Evolutionary conservation across 2,113 vertebrate species (phyloP).

Genomic region (Salvelinus fontinalis): DNA sequence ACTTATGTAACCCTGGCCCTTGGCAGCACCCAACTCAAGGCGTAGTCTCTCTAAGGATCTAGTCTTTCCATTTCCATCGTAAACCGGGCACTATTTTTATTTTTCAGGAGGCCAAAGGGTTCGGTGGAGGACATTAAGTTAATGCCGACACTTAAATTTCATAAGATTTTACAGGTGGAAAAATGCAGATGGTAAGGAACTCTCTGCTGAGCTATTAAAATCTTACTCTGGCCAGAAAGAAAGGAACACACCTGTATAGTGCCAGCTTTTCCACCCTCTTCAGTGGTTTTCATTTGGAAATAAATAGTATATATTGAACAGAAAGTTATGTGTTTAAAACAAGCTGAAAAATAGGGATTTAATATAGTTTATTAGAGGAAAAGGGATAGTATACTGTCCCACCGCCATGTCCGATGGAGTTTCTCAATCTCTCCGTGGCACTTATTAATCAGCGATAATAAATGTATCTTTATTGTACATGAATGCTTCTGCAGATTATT

Average conservation of each 20-base stretch:
- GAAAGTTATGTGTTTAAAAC: not conserved
- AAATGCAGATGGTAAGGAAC: slow-evolving; percentile 20
- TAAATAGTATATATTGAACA: not conserved
- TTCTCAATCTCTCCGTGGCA: not conserved
- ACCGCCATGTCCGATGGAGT: not conserved
- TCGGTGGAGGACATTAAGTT: slow-evolving; percentile 5
- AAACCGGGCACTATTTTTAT: slow-evolving; percentile 29
- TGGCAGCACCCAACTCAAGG: slow-evolving; percentile 1
- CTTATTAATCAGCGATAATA: not conserved
- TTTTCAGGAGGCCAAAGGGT: slow-evolving; percentile 49
- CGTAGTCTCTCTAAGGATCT: not conserved
- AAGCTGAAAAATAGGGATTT: not conserved
- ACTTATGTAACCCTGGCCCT: slow-evolving; percentile 29
- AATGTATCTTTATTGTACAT: not conserved
- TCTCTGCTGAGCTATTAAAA: not conserved
- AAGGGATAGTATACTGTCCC: too few relatives aligned
- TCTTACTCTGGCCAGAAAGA: not conserved
- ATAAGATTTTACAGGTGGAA: slow-evolving; percentile 10
- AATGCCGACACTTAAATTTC: slow-evolving; percentile 13
- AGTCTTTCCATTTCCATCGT: slow-evolving; percentile 37
- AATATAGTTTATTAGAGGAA: not conserved
- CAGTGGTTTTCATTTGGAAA: not conserved
- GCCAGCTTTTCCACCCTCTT: slow-evolving; percentile 11
- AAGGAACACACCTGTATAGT: not conserved
- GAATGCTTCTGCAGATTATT: not conserved